Conservation (phyloP, 2,888 invertebrate species). For the Eristalis pertinax region DNA sequence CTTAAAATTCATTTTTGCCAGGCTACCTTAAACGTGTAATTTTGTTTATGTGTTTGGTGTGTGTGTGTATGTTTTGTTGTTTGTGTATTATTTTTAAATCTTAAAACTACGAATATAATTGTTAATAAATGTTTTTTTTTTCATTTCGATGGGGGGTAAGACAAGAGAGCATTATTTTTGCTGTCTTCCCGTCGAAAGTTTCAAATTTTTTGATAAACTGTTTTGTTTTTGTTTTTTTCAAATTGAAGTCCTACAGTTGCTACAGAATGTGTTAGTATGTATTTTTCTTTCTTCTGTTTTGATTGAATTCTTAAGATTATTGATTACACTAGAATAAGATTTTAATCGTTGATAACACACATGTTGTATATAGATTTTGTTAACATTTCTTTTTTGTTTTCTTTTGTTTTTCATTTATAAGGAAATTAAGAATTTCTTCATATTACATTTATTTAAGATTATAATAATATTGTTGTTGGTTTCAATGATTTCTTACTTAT, state of each 20-base stretch:
- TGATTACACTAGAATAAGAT: conserved; percentile 47
- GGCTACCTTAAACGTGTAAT: conserved; percentile 68
- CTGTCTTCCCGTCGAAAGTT: background rate
- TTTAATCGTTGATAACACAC: conserved; percentile 69
- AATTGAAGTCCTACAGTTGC: conserved; percentile 4
- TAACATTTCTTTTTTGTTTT: conserved; percentile 47
- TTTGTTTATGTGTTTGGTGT: conserved; percentile 63
- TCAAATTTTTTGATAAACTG: background rate
- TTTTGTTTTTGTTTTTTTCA: conserved; percentile 16
- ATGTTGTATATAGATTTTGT: conserved; percentile 59
- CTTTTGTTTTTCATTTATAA: conserved; percentile 23
- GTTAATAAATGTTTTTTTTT: background rate
- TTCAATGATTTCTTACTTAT: background rate
- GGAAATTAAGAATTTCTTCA: conserved; percentile 35
- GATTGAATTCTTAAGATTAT: conserved; percentile 50
- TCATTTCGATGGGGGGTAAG: background rate
- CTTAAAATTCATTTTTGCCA: conserved; percentile 71
- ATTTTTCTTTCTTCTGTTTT: conserved; percentile 19
- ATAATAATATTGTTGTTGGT: conserved; percentile 46
- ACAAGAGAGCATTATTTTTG: background rate
- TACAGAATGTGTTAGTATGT: conserved; percentile 16
- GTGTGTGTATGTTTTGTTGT: conserved; percentile 30
- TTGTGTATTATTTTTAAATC: conserved; percentile 21
- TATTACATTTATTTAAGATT: conserved; percentile 26
- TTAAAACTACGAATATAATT: background rate